These are phyloP conservation scores for Hipparchia sbordonii DNA, from an alignment of 2,888 invertebrate genomes.

Conservation along the genomic window DNA sequence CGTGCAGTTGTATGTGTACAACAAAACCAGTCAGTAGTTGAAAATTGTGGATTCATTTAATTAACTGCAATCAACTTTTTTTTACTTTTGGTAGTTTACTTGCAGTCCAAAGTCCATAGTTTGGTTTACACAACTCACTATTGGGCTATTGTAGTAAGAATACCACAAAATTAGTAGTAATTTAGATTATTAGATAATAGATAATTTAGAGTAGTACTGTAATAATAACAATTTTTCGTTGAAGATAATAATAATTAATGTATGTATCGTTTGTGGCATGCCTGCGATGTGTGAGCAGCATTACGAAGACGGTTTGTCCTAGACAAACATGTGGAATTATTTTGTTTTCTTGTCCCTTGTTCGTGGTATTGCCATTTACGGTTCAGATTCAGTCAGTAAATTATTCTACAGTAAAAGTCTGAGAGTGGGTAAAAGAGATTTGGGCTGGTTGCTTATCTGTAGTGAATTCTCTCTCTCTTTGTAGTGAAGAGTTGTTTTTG, in stretches of 20 bases:
- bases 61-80: too few species aligned
- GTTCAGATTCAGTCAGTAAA: background rate
- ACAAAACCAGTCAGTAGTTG: too few species aligned
- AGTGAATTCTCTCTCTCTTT: background rate
- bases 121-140: too few species aligned
- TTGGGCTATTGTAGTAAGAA: too few species aligned
- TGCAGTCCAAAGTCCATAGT: too few species aligned
- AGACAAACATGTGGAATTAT: conserved; percentile 8
- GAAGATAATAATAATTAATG: background rate
- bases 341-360: conserved; percentile 6
- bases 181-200: too few species aligned
- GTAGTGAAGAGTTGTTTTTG: background rate
- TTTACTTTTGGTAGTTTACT: too few species aligned
- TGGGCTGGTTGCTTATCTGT: background rate
- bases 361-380: conserved; percentile 14
- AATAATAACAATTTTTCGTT: background rate
- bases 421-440: background rate
- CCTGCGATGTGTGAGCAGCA: background rate
- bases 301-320: background rate
- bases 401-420: conserved; percentile 10
- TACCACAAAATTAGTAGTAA: too few species aligned
- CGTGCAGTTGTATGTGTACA: too few species aligned
- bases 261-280: background rate
- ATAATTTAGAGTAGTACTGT: too few species aligned
- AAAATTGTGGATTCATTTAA: too few species aligned